These are phyloP conservation scores for Nematopogon swammerdamellus DNA, from an alignment of 2,888 invertebrate genomes.

Conservation along the genomic window DNA sequence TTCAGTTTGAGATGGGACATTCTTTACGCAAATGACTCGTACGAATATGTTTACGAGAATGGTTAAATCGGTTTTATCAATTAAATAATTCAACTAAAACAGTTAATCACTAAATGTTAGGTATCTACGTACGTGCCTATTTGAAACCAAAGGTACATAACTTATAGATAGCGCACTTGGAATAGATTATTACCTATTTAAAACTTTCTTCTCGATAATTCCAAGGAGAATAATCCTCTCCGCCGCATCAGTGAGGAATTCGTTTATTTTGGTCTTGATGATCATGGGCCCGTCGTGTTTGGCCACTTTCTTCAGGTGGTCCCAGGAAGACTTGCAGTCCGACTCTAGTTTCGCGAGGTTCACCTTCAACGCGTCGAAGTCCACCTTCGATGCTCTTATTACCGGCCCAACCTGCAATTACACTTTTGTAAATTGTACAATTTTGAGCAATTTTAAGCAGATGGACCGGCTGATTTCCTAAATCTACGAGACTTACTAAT, in stretches of 20 bases:
- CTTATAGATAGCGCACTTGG: too few relatives aligned
- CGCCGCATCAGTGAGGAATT: conserved; percentile 95
- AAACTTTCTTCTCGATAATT: conserved; percentile 87
- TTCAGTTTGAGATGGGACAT: too few relatives aligned
- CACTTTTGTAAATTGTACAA: conserved; percentile 7
- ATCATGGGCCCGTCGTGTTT: conserved; percentile 89
- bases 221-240: conserved; percentile 93
- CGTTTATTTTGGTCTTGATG: conserved; percentile 90
- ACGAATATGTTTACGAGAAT: too few relatives aligned
- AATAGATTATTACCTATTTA: conserved; percentile 85
- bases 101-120: too few relatives aligned
- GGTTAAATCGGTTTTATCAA: too few relatives aligned
- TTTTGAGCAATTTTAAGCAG: too few relatives aligned
- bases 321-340: conserved; percentile 97
- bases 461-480: too few relatives aligned
- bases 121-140: too few relatives aligned
- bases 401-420: conserved; percentile 75
- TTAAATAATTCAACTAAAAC: too few relatives aligned
- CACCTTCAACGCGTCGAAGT: conserved; percentile 86
- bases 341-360: conserved; percentile 87
- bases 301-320: conserved; percentile 90
- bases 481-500: too few relatives aligned
- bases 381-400: conserved; percentile 88
- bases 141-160: too few relatives aligned
- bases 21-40: too few relatives aligned